A percentile compares a stretch with the other conserved stretches of the same genome.
Conservation (phyloP, 1,140 invertebrate species). For the Trichomalopsis sarcophagae region DNA sequence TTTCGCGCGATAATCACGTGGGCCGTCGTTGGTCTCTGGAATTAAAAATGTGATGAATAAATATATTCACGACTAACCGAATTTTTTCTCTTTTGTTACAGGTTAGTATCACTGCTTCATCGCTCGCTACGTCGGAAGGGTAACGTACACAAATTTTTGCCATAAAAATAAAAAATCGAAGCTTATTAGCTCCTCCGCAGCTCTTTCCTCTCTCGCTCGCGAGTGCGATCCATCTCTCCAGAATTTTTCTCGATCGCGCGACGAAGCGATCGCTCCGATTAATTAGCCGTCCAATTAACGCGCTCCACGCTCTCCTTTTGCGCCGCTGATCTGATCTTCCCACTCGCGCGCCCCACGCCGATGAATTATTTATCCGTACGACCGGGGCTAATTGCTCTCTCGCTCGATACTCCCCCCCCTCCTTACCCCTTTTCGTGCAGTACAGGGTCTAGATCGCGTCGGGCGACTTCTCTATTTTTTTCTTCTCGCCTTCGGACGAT, state of each 20-base stretch:
- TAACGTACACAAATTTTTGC: no score
- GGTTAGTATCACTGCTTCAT: no score
- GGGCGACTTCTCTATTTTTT: neutral
- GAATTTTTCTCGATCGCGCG: conserved; percentile 33
- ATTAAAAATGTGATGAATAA: no score
- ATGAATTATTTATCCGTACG: conserved; percentile 63
- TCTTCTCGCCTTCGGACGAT: neutral
- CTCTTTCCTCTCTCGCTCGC: neutral
- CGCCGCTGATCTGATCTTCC: neutral
- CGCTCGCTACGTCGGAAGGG: no score
- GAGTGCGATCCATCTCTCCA: neutral
- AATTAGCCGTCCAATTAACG: conserved; percentile 65
- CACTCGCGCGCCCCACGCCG: conserved; percentile 35
- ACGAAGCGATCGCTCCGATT: conserved; percentile 56
- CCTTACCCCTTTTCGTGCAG: no score
- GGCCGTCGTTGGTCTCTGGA: no score
- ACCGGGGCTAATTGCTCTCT: conserved; percentile 57
- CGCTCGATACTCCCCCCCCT: neutral
- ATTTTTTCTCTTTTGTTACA: no score
- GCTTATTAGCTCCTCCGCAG: neutral
- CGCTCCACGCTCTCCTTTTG: conserved; percentile 41
- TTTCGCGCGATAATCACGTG: neutral
- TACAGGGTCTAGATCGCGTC: conserved; percentile 17
- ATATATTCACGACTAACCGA: no score
- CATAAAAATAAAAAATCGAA: no score